These are phyloP conservation scores for Drosophila tsacasi DNA, from an alignment of 1,140 invertebrate species.

Conservation along the genomic window DNA sequence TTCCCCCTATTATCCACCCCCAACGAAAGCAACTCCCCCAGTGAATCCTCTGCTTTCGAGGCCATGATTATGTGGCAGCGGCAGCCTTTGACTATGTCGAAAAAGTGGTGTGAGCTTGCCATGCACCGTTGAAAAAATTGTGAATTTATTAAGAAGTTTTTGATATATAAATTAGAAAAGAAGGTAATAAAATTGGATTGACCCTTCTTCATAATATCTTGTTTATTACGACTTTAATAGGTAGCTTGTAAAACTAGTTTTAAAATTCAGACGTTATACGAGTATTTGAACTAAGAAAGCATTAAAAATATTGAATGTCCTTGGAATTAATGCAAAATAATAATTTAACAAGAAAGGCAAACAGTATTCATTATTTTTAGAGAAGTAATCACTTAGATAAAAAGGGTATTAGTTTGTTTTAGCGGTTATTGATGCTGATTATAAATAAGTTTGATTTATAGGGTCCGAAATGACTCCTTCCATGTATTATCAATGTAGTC, in stretches of 20 bases:
- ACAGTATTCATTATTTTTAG: neutral
- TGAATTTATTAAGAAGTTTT: neutral
- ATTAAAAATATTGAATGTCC: neutral
- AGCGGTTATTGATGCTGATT: no score
- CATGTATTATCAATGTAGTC: no score
- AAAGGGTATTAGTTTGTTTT: no score
- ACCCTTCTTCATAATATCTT: neutral
- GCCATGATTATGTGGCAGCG: constrained; percentile 76
- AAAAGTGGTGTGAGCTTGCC: neutral
- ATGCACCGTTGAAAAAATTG: neutral
- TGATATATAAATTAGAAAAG: neutral
- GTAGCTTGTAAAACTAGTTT: neutral
- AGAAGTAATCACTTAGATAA: no score
- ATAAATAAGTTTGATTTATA: no score
- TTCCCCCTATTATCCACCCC: constrained; percentile 1
- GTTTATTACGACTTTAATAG: neutral
- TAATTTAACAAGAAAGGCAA: neutral
- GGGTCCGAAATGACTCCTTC: no score
- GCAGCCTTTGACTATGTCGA: constrained; percentile 64
- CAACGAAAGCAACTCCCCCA: constrained; percentile 1
- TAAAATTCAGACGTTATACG: no score
- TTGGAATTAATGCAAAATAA: neutral
- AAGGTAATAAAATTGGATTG: neutral
- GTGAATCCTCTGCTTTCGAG: constrained; percentile 42
- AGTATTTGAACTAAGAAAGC: no score